These are phyloP conservation scores for Harpagus bidentatus DNA, from an alignment of 2,113 vertebrate genomes.

Conservation along the genomic window DNA sequence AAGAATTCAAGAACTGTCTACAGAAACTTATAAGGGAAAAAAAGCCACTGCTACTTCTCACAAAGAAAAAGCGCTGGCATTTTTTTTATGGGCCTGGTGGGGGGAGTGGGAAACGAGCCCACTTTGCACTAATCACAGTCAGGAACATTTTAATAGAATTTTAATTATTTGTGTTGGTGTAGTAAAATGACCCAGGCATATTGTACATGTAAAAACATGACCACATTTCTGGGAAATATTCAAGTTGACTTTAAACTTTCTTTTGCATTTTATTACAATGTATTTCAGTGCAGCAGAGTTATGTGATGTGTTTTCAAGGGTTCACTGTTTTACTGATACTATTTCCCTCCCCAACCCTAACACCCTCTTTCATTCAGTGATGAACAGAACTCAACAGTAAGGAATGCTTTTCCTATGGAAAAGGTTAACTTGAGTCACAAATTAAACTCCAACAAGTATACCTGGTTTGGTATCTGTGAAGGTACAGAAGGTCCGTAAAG, in stretches of 20 bases:
- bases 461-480: not conserved
- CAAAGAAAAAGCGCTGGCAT: not conserved
- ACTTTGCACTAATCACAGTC: constrained; percentile 19
- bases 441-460: not conserved
- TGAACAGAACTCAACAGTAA: not conserved
- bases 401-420: not conserved
- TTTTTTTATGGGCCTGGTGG: constrained; percentile 4
- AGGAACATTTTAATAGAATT: constrained; percentile 43
- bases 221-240: constrained; percentile 35
- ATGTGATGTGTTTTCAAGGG: not conserved
- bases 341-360: not conserved
- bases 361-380: not conserved
- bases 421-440: not conserved
- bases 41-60: not conserved
- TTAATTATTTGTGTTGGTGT: constrained; percentile 47
- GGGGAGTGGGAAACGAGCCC: constrained; percentile 8
- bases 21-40: not conserved
- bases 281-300: not conserved
- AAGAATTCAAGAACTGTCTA: constrained; percentile 22
- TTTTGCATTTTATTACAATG: constrained; percentile 35
- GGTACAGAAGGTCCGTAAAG: not conserved
- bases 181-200: constrained; percentile 17
- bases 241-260: constrained; percentile 10
- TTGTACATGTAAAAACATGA: not conserved
- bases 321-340: not conserved